Percentiles rank a stretch among this genome's conserved stretches.
phyloP scores from a whole-genome alignment of 2,113 vertebrate genomes.

The Paramormyrops kingsleyae region DNA sequence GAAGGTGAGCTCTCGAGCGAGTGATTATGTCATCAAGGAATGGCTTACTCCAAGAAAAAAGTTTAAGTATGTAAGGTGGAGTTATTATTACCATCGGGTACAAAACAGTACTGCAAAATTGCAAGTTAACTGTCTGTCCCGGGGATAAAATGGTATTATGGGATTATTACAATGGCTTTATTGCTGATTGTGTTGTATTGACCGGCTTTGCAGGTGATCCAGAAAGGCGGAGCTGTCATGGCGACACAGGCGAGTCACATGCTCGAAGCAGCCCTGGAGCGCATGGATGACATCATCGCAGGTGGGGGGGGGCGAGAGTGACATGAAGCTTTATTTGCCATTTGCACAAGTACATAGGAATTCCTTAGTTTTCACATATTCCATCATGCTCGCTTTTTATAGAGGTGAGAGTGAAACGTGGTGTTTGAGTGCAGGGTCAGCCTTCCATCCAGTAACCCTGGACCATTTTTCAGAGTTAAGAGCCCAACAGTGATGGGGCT shows the following conservation, averaged over 20 bases:
- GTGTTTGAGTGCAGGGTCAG: not conserved
- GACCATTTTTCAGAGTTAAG: not conserved
- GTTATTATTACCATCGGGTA: not conserved
- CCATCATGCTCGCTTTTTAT: not conserved
- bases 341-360: not conserved
- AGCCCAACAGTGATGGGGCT: not conserved
- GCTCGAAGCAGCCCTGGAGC: constrained; percentile 89
- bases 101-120: not conserved
- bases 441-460: not conserved
- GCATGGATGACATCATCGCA: constrained; percentile 97
- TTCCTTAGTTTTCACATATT: not conserved
- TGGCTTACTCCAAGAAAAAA: not conserved
- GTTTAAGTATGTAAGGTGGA: not conserved
- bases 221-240: constrained; percentile 55
- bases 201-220: constrained; percentile 24
- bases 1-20: not conserved
- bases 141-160: not conserved
- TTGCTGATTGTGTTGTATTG: constrained; percentile 21
- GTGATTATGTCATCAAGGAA: not conserved
- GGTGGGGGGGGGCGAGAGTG: constrained; percentile 54
- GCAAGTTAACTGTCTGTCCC: not conserved
- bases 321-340: not conserved
- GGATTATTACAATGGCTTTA: not conserved
- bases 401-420: not conserved
- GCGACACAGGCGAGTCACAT: constrained; percentile 89